Base-by-base conservation (phyloP, 2,797 vertebrate genomes). In the Tolypeutes matacus region DNA sequence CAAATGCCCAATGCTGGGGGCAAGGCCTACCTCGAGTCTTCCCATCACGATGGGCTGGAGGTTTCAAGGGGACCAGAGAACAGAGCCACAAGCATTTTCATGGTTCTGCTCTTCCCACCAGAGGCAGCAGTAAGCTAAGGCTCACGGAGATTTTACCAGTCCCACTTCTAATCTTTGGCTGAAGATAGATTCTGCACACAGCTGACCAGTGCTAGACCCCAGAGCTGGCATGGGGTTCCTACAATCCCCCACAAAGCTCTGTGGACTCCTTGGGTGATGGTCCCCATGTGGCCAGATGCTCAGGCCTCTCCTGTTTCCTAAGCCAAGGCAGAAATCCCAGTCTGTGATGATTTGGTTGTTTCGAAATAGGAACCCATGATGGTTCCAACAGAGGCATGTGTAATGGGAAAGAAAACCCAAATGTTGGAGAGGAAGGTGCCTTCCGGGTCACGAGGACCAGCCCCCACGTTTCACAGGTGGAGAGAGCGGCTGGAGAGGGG, bases 401-500 rank as follows among this genome's bases (percentile, higher is more conserved):
- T 9, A 18, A 13, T 20, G 64, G 10, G 76, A 36, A 58, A 27
- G 46, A 70, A 36, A 20, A 20, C 29, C 13, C 9, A 34, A 31
- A 13, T 20, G 5, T 3, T 3, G 13, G 12, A 34, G 51, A 34
- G n/a, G 23, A 42, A n/a, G 15, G 3, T 36, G 3, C 11, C 21
- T n/a, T 39, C 0, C 0, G 23, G 78, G 10, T n/a, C 29, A 6
- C 15, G 4, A 6, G 84, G 53, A 15, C 78, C 18, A 27, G 64
- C 17, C 29, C 18, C 67, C 1, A 1, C 0, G 0, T 34, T 29
- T 53, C 36, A 14, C 0, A 0, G 34, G 5, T 9, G 49, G n/a
- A 69, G 64, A 13, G 69, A 67, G 46, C 86, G 23, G 34, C 34
- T 2, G 18, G 53, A 49, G 14, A 6, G 51, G 9, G 15, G 27